phyloP scores from a whole-genome alignment of 2,113 vertebrate genomes.

The Aspidoscelis tigris region DNA sequence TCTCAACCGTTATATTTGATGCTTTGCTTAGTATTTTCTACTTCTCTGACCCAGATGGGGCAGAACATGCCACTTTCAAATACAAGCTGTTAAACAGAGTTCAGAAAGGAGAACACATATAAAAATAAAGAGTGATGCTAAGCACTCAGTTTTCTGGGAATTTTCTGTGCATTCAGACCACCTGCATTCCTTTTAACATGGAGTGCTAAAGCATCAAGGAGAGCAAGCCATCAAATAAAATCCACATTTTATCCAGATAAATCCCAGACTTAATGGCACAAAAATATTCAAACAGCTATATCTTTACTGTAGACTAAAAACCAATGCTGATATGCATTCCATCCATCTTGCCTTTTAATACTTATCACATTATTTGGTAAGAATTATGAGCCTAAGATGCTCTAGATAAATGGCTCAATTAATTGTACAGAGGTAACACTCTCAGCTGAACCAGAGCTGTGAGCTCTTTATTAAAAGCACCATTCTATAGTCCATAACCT shows the following conservation, averaged over 20 bases:
- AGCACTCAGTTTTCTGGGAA: neutral
- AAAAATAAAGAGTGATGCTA: neutral
- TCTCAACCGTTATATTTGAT: neutral
- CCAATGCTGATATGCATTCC: slow-evolving; percentile 84
- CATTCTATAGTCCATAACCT: slow-evolving; percentile 93
- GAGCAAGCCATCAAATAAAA: slow-evolving; percentile 55
- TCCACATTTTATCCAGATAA: slow-evolving; percentile 59
- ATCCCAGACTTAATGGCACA: slow-evolving; percentile 64
- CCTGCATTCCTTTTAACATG: slow-evolving; percentile 47
- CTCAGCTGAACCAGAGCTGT: slow-evolving; percentile 85
- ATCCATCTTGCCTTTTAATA: slow-evolving; percentile 87
- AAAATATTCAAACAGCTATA: slow-evolving; percentile 77
- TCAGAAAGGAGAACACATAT: neutral
- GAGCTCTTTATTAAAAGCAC: slow-evolving; percentile 98
- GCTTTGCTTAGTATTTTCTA: neutral
- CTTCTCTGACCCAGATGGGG: neutral
- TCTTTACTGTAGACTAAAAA: slow-evolving; percentile 78
- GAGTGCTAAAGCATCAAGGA: slow-evolving; percentile 57
- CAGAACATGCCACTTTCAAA: neutral
- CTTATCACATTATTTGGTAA: slow-evolving; percentile 91
- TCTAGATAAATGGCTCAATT: slow-evolving; percentile 99
- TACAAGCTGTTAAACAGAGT: neutral
- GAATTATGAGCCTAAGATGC: slow-evolving; percentile 89
- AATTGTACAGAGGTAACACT: slow-evolving; percentile 88
- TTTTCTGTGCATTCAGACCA: neutral